Conservation (phyloP, 2,113 vertebrate species). For the Chionodraco myersi region DNA sequence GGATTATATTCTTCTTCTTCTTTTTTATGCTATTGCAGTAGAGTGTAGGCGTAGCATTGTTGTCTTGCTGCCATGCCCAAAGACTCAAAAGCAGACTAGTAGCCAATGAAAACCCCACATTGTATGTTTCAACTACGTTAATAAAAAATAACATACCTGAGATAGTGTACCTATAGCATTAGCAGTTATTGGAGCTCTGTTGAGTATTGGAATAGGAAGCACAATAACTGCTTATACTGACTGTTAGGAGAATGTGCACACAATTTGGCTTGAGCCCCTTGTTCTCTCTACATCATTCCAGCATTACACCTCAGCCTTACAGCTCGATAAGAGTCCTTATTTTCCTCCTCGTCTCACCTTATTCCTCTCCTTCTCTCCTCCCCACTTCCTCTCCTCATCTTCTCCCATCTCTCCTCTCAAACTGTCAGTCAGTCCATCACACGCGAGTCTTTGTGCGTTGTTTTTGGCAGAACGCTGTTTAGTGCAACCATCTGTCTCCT, state of each 20-base stretch:
- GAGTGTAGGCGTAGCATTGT: constrained; percentile 53
- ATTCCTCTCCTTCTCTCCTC: constrained; percentile 8
- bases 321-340: constrained; percentile 20
- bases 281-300: background rate
- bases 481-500: constrained; percentile 99
- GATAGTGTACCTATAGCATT: background rate
- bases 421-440: constrained; percentile 93
- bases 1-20: constrained; percentile 13
- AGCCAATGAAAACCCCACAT: constrained; percentile 25
- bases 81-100: constrained; percentile 26
- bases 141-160: background rate
- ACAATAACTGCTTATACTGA: background rate
- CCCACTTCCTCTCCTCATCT: constrained; percentile 25
- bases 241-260: background rate
- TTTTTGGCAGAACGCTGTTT: constrained; percentile 93
- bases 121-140: constrained; percentile 8
- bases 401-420: constrained; percentile 54
- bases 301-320: background rate
- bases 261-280: background rate
- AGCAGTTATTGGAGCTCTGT: background rate
- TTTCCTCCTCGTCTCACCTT: constrained; percentile 46
- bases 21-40: constrained; percentile 21
- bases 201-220: background rate
- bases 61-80: constrained; percentile 41
- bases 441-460: constrained; percentile 87